Base-by-base conservation (phyloP, 23 tunicate species). In the Halocynthia aurantium region DNA sequence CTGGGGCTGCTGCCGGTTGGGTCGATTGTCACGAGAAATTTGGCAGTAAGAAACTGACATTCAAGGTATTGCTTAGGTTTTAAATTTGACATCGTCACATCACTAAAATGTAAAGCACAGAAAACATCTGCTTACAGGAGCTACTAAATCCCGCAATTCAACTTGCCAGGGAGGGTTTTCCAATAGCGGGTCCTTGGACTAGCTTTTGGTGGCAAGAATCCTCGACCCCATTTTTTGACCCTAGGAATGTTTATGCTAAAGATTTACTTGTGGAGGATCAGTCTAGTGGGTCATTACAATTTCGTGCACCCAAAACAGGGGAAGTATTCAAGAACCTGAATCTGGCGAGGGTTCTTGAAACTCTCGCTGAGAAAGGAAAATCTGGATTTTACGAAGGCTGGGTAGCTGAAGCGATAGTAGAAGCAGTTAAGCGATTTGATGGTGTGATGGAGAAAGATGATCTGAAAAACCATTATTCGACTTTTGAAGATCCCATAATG, bases 1-100 rank as follows among this genome's bases (percentile, higher is more conserved):
- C 97, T 53, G 97, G 97, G 11, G 90, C 97, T 8, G 88, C 87
- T 57, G 85, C 90, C 19, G 88, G 88, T 8, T 91, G 90, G 90
- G 80, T 91, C 11, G 97, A 84, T 85, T 85, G 90, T 65, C 81
- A 85, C 15, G 84, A 91, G 18, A 75, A 72, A 51, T 85, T 81
- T 85, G 97, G 97, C 44, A 85, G 90, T 71, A 80, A 83, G 19
- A 80, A 84, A 12, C 67, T 91, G 31, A 57, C 86, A 21, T n/a
- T 91, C 64, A 74, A 55, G 78, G 78, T 74, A 74, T 50, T 15
- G 12, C 22, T 12, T 2, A 40, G 19, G 22, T 67, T 17, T 20
- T 67, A 20, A 12, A 65, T 9, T 8, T 65, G 17, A 20, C 70
- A 58, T 58, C n/a, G 63, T 13, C 63, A 13, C 17, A n/a, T 58